Percentiles rank a stretch among this genome's conserved stretches.
Conservation (phyloP, 2,113 vertebrate species). For the Pseudorhombus dupliciocellatus region DNA sequence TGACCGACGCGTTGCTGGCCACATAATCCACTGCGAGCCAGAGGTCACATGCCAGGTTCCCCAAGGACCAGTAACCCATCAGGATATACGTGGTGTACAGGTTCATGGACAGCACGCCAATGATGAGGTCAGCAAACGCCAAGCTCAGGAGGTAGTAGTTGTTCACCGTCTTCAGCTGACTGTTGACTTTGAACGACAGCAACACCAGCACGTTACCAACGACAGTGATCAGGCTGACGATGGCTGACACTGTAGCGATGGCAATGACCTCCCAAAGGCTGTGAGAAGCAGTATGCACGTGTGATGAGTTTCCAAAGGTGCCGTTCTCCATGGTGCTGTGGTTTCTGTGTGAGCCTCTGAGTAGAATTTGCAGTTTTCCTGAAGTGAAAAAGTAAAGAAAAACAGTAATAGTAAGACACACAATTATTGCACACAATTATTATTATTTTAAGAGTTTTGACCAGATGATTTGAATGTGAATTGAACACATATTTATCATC, state of each 20-base stretch:
- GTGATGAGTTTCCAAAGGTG: conserved; percentile 82
- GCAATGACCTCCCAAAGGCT: conserved; percentile 91
- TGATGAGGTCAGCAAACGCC: conserved; percentile 97
- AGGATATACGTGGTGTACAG: conserved; percentile 96
- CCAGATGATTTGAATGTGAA: too few species aligned
- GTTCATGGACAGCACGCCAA: conserved; percentile 98
- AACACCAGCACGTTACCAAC: conserved; percentile 97
- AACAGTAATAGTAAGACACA: conserved; percentile 27
- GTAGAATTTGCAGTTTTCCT: conserved; percentile 45
- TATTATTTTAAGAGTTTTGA: neutral
- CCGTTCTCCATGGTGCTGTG: conserved; percentile 85
- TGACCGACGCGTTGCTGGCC: conserved; percentile 97
- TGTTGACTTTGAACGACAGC: conserved; percentile 98
- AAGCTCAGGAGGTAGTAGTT: conserved; percentile 98
- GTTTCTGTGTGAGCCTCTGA: conserved; percentile 49
- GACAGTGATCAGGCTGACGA: conserved; percentile 93
- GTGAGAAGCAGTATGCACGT: conserved; percentile 76
- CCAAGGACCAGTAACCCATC: conserved; percentile 95
- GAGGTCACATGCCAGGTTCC: conserved; percentile 94
- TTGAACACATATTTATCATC: too few species aligned
- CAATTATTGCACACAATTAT: neutral
- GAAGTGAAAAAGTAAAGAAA: conserved; percentile 39
- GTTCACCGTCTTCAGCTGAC: conserved; percentile 98
- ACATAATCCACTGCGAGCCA: conserved; percentile 98
- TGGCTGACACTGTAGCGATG: conserved; percentile 90